phyloP scores from a whole-genome alignment of 2,797 vertebrate genomes.

The Pitangus sulphuratus region DNA sequence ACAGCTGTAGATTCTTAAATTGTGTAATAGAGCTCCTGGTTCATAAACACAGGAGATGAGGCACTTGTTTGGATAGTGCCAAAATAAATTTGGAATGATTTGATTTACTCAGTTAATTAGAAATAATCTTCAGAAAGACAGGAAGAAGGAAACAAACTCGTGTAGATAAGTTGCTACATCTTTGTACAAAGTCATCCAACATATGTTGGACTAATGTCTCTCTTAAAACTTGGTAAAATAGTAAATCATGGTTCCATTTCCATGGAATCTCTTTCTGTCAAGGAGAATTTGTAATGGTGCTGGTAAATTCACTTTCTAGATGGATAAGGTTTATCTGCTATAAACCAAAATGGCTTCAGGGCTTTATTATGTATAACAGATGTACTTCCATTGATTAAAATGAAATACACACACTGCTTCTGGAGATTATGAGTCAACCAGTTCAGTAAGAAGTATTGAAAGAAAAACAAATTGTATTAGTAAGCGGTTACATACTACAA shows the following conservation, averaged over 20 bases:
- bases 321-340: background rate
- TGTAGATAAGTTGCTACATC: background rate
- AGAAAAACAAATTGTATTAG: background rate
- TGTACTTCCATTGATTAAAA: background rate
- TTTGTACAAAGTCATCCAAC: background rate
- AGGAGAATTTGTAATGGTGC: background rate
- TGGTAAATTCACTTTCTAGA: background rate
- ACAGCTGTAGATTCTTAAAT: constrained; percentile 31
- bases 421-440: background rate
- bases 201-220: background rate
- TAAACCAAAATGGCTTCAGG: background rate
- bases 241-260: background rate
- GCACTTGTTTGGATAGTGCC: background rate
- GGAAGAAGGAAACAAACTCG: background rate
- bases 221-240: background rate
- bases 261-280: background rate
- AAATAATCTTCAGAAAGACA: constrained; percentile 22
- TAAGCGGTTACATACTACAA: background rate
- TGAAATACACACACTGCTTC: background rate
- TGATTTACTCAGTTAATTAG: constrained; percentile 19
- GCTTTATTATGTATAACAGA: background rate
- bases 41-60: constrained; percentile 32
- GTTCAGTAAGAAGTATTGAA: background rate
- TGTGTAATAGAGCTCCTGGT: background rate
- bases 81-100: constrained; percentile 11